These are phyloP conservation scores for Petrolisthes cinctipes DNA, from an alignment of 2,888 invertebrate species.

Conservation along the genomic window DNA sequence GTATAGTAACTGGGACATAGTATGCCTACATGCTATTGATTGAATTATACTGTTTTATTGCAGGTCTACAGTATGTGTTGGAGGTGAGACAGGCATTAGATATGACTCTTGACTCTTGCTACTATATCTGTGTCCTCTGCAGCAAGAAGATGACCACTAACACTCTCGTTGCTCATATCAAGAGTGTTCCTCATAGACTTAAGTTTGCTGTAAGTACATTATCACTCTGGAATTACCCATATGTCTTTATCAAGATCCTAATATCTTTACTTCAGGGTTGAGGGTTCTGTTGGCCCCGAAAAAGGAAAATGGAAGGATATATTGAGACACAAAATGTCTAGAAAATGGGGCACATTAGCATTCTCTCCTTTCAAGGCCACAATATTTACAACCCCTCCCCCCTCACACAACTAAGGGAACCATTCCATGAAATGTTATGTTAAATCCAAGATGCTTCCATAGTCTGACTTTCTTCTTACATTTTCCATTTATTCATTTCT, in stretches of 20 bases:
- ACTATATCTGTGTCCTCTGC: constrained; percentile 63
- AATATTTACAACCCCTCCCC: too few relatives aligned
- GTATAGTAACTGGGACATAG: too few relatives aligned
- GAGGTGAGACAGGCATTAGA: constrained; percentile 52
- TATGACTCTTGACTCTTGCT: constrained; percentile 50
- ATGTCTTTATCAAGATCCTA: background rate
- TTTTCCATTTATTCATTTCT: too few relatives aligned
- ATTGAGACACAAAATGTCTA: too few relatives aligned
- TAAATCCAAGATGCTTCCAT: too few relatives aligned
- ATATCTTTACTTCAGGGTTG: background rate
- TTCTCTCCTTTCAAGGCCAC: too few relatives aligned
- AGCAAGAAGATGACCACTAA: constrained; percentile 63
- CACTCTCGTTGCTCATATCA: constrained; percentile 61
- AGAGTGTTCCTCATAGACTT: constrained; percentile 62
- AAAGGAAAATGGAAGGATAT: too few relatives aligned
- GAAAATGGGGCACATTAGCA: too few relatives aligned
- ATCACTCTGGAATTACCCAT: background rate
- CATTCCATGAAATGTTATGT: too few relatives aligned
- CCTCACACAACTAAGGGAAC: too few relatives aligned
- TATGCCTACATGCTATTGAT: too few relatives aligned
- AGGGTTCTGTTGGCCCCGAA: background rate
- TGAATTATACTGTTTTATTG: background rate
- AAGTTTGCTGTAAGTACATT: constrained; percentile 58
- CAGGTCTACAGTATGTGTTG: constrained; percentile 63
- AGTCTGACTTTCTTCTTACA: too few relatives aligned